Evolutionary conservation across 2,888 invertebrate genomes (phyloP).

Genomic region (Heterodera filipjevi): DNA sequence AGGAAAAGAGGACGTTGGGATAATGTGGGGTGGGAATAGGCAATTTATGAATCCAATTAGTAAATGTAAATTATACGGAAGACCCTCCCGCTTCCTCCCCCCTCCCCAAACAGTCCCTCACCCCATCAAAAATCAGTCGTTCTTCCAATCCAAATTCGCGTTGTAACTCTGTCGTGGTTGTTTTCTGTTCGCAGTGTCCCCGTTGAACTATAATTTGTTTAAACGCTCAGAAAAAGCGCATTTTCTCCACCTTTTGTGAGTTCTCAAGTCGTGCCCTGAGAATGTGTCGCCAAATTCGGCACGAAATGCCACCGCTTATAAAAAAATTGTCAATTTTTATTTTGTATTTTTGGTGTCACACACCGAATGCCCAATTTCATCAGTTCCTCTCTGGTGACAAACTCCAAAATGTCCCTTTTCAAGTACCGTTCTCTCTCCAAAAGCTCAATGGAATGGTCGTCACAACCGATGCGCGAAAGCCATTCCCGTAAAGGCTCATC

Average conservation of each 20-base stretch:
- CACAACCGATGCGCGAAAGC: slow-evolving; percentile 45
- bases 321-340: neutral
- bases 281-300: slow-evolving; percentile 62
- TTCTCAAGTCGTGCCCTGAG: slow-evolving; percentile 40
- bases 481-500: slow-evolving; percentile 44
- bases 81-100: no score
- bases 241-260: slow-evolving; percentile 34
- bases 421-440: slow-evolving; percentile 75
- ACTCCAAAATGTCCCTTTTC: slow-evolving; percentile 78
- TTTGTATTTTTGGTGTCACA: slow-evolving; percentile 33
- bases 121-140: neutral
- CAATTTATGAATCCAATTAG: no score
- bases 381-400: slow-evolving; percentile 82
- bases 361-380: slow-evolving; percentile 79
- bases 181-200: slow-evolving; percentile 22
- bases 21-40: no score
- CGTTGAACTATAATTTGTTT: neutral
- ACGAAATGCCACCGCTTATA: slow-evolving; percentile 61
- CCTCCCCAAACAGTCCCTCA: no score
- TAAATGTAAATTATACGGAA: no score
- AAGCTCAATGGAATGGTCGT: slow-evolving; percentile 38
- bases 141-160: neutral
- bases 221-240: neutral
- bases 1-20: no score
- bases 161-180: neutral